Evolutionary conservation across 2,888 invertebrate species (phyloP), one percentile per base, ranked within the genome.

Genomic region (Dolichopus griseipennis): DNA sequence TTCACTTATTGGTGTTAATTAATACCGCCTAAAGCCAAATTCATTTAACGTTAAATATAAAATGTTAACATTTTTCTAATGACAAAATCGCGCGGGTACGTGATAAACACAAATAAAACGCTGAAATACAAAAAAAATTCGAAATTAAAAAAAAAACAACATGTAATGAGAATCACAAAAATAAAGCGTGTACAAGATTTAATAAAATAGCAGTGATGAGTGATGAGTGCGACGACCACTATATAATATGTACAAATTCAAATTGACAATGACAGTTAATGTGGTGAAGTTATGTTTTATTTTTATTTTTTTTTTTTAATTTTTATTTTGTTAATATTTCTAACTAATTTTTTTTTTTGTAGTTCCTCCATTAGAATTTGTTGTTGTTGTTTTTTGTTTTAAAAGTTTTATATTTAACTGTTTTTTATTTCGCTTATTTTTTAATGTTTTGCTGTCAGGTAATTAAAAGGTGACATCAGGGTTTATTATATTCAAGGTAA

Each of bases 11-110:
- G 52, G 52, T 52, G 52, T 52, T 52, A 52, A 52, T 52, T 52
- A 52, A 52, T 52, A 52, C 52, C 52, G 52, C 52, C 52, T 52
- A 52, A 52, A 52, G 52, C 52, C 52, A 52, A 52, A 52, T 52
- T 18, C 52, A 52, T 52, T 52, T 52, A 52, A 52, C 52, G 52
- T 52, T 52, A 52, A 52, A 52, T 52, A n/a, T n/a, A n/a, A n/a
- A 52, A 52, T 52, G 18, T 52, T 52, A 52, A 52, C 52, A 52
- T 52, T 52, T 52, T 52, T 52, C 52, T 52, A 52, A 52, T 52
- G 52, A 52, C 52, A 52, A 52, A 52, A 52, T 52, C 52, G 52
- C 52, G 52, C 52, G 52, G 43, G 52, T 52, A 52, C 52, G 52
- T 52, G 52, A 52, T 52, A 52, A 52, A 52, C n/a, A 52, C 6